A percentile compares a stretch with the other conserved stretches of the same genome.
These are phyloP conservation scores for Camponotus floridanus DNA, from an alignment of 1,140 invertebrate genomes.

Conservation along the genomic window DNA sequence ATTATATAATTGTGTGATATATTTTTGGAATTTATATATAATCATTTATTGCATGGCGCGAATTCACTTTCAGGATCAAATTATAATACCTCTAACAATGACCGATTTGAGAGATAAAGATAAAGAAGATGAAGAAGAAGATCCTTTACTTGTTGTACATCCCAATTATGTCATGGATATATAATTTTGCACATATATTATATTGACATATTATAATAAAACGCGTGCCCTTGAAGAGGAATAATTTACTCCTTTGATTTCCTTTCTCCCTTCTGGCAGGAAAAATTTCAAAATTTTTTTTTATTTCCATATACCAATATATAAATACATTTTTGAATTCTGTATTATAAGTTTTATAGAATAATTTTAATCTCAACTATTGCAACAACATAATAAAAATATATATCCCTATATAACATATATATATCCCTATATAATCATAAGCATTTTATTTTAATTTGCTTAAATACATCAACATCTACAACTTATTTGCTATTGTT, in stretches of 20 bases:
- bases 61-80: conserved; percentile 91
- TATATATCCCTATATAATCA: neutral
- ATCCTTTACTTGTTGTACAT: conserved; percentile 97
- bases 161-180: conserved; percentile 96
- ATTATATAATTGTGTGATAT: neutral
- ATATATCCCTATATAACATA: conserved; percentile 5
- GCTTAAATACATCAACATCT: neutral
- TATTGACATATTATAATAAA: neutral
- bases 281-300: neutral
- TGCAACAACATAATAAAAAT: conserved; percentile 7
- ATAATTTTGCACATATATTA: conserved; percentile 67
- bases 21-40: neutral
- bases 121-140: conserved; percentile 87
- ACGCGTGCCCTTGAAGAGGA: neutral
- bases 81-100: conserved; percentile 95
- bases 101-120: conserved; percentile 87
- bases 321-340: conserved; percentile 9
- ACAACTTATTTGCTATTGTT: neutral
- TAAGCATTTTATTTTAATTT: neutral
- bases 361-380: conserved; percentile 11
- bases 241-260: conserved; percentile 4
- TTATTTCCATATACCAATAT: neutral
- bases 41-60: conserved; percentile 17
- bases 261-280: conserved; percentile 20
- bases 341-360: conserved; percentile 11